phyloP scores from a whole-genome alignment of 2,797 vertebrate genomes.

The Malurus splendens region DNA sequence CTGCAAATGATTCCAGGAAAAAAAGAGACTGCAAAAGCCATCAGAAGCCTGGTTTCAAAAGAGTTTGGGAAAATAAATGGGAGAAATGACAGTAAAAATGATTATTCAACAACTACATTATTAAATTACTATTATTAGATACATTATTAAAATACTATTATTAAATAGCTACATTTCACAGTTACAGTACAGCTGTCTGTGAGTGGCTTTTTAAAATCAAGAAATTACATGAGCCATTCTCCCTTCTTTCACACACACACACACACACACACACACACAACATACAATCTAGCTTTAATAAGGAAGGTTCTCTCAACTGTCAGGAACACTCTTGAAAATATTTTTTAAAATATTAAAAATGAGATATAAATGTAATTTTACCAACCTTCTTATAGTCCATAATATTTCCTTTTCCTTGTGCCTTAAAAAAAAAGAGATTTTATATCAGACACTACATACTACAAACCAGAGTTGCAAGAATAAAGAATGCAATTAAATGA shows the following conservation, averaged over 20 bases:
- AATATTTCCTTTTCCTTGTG: slow-evolving; percentile 77
- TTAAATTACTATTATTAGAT: neutral
- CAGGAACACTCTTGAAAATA: neutral
- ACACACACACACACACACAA: neutral
- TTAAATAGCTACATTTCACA: neutral
- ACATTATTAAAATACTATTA: neutral
- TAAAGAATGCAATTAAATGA: slow-evolving; percentile 17
- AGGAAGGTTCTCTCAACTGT: neutral
- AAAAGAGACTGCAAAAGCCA: neutral
- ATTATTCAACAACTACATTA: neutral
- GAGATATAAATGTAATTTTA: neutral
- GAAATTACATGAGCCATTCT: neutral
- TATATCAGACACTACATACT: neutral
- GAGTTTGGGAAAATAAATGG: neutral
- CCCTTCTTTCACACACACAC: neutral
- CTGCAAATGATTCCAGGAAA: neutral
- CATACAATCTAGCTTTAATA: neutral
- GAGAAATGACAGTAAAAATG: neutral
- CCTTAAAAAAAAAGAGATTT: slow-evolving; percentile 72
- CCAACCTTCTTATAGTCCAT: slow-evolving; percentile 87
- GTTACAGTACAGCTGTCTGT: neutral
- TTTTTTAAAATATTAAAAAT: neutral
- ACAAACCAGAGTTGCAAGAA: slow-evolving; percentile 5
- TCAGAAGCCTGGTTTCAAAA: neutral
- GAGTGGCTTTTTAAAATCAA: neutral